These are phyloP conservation scores for Adrianichthys oophorus DNA, from an alignment of 2,797 vertebrate genomes.

Conservation along the genomic window DNA sequence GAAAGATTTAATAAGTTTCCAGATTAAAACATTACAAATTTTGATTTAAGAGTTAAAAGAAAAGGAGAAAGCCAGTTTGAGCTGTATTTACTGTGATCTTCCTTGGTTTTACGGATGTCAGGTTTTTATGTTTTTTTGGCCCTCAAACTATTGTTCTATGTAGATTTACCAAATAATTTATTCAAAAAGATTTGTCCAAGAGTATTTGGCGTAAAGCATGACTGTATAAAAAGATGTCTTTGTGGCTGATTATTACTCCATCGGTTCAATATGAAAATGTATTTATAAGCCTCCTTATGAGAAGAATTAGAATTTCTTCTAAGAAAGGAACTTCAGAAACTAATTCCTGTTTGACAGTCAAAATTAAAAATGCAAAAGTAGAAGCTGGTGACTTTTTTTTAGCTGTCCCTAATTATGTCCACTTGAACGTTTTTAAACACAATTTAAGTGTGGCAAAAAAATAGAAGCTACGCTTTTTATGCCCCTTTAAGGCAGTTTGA, in stretches of 20 bases:
- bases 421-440: too few species aligned
- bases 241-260: constrained; percentile 31
- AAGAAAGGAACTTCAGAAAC: constrained; percentile 6
- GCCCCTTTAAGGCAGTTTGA: too few species aligned
- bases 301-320: constrained; percentile 12
- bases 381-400: too few species aligned
- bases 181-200: constrained; percentile 17
- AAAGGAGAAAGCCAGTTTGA: neutral
- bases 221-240: constrained; percentile 15
- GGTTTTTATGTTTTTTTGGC: constrained; percentile 17
- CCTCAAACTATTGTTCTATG: constrained; percentile 9
- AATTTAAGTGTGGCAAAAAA: too few species aligned
- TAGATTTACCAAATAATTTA: constrained; percentile 26
- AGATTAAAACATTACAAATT: constrained; percentile 14
- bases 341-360: too few species aligned
- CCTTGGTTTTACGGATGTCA: constrained; percentile 16
- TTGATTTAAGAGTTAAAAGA: constrained; percentile 7
- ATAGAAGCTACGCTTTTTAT: too few species aligned
- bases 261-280: constrained; percentile 31
- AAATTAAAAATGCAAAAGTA: too few species aligned
- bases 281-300: constrained; percentile 25
- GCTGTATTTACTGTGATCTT: constrained; percentile 26
- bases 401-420: too few species aligned
- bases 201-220: constrained; percentile 20
- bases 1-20: constrained; percentile 18